Conservation (phyloP, 2,113 vertebrate species). For the Myiozetetes cayanensis region DNA sequence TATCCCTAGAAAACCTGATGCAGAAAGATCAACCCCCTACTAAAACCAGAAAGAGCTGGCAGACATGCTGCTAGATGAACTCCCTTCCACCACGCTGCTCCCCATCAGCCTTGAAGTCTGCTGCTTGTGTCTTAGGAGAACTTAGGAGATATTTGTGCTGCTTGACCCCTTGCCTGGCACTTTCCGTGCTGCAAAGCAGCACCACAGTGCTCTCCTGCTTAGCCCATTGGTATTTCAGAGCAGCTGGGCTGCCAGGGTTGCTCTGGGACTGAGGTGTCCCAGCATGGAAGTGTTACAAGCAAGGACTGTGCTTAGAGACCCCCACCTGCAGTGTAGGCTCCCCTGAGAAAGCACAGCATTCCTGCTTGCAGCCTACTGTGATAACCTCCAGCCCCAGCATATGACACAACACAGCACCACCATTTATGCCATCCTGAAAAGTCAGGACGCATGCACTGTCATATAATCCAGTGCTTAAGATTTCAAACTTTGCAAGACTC, state of each 20-base stretch:
- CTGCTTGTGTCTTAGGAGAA: background rate
- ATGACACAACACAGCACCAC: too few relatives aligned
- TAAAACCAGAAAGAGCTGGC: accelerated
- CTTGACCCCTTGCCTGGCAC: background rate
- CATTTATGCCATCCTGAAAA: background rate
- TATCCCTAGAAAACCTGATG: background rate
- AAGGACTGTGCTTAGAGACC: background rate
- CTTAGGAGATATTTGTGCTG: background rate
- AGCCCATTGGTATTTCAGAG: background rate
- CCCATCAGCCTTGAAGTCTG: background rate
- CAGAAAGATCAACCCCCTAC: background rate
- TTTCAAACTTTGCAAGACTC: background rate
- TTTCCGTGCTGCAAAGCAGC: background rate
- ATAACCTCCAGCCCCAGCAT: background rate
- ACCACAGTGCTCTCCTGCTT: accelerated
- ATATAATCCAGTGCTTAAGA: background rate
- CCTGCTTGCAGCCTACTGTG: background rate
- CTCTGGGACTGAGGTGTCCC: background rate
- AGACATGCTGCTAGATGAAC: background rate
- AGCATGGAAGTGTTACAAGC: background rate
- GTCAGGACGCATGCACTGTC: background rate
- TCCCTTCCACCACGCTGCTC: background rate
- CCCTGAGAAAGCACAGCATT: background rate
- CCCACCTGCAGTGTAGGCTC: background rate
- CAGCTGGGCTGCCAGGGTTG: background rate